These are phyloP conservation scores for Fragariocoptes setiger DNA, from an alignment of 1,140 invertebrate genomes.

Conservation along the genomic window DNA sequence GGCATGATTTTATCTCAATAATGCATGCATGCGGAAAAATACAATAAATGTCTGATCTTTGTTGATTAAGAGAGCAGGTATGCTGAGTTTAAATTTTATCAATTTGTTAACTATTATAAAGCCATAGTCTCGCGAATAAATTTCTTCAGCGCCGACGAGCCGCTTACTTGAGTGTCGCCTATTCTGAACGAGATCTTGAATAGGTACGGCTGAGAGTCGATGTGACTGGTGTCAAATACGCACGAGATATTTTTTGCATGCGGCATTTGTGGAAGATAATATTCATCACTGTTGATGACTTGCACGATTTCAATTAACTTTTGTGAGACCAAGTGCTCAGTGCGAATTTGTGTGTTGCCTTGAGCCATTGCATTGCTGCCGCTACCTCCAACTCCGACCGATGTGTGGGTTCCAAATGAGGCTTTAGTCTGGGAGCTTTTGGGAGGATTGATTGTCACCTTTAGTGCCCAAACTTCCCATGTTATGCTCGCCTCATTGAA, in stretches of 20 bases:
- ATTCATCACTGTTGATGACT: conserved; percentile 65
- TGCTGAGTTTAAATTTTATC: too few relatives aligned
- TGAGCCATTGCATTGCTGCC: neutral
- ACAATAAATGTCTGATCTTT: too few relatives aligned
- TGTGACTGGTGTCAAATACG: conserved; percentile 66
- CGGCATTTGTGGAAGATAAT: conserved; percentile 72
- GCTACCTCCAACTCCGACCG: too few relatives aligned
- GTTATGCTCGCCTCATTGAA: conserved; percentile 39
- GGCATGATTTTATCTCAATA: too few relatives aligned
- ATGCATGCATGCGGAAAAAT: too few relatives aligned
- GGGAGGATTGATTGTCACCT: neutral
- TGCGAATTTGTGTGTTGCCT: conserved; percentile 14
- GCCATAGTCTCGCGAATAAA: too few relatives aligned
- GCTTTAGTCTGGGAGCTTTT: neutral
- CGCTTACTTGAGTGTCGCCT: too few relatives aligned
- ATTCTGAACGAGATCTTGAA: conserved; percentile 30
- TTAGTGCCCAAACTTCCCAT: conserved; percentile 74
- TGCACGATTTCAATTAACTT: conserved; percentile 75
- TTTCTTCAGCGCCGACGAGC: too few relatives aligned
- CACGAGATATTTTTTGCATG: conserved; percentile 60
- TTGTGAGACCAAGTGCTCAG: conserved; percentile 62
- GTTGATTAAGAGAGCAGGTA: too few relatives aligned
- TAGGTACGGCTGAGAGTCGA: conserved; percentile 75
- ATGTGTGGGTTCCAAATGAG: neutral
- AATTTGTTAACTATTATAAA: too few relatives aligned